Conservation (phyloP, 2,888 invertebrate genomes). For the Herminia tarsipennalis region DNA sequence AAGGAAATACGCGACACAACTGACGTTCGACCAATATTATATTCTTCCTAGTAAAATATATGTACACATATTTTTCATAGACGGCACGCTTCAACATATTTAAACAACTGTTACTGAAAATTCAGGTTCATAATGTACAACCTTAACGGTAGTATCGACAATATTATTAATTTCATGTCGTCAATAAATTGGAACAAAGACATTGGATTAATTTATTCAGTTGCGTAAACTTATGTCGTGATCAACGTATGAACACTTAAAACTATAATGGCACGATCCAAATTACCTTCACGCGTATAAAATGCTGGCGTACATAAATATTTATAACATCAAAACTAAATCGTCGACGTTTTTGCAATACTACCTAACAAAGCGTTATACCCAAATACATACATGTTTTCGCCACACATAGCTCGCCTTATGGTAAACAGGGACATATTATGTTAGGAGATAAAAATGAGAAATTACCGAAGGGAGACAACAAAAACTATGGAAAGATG, state of each 20-base stretch:
- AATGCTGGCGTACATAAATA: conserved; percentile 1
- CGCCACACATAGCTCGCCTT: too few species aligned
- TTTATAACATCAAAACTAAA: neutral
- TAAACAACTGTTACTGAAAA: conserved; percentile 74
- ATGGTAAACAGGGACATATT: too few species aligned
- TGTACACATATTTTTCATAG: conserved; percentile 47
- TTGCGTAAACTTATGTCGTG: conserved; percentile 53
- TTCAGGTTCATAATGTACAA: conserved; percentile 51
- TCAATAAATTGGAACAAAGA: conserved; percentile 62
- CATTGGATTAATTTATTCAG: conserved; percentile 69
- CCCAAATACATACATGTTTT: too few species aligned
- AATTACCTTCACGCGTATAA: conserved; percentile 8
- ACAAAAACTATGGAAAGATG: too few species aligned
- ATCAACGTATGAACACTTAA: conserved; percentile 16
- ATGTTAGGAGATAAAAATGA: too few species aligned
- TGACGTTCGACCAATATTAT: conserved; percentile 36
- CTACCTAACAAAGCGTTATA: too few species aligned
- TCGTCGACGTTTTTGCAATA: too few species aligned
- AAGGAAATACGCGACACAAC: conserved; percentile 42
- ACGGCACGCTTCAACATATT: conserved; percentile 72
- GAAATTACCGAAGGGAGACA: too few species aligned
- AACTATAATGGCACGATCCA: conserved; percentile 6
- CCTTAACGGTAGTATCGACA: conserved; percentile 51
- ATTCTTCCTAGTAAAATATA: conserved; percentile 21
- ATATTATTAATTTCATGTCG: conserved; percentile 46